phyloP scores from a whole-genome alignment of 2,888 invertebrate genomes.

The Thereva unica region DNA sequence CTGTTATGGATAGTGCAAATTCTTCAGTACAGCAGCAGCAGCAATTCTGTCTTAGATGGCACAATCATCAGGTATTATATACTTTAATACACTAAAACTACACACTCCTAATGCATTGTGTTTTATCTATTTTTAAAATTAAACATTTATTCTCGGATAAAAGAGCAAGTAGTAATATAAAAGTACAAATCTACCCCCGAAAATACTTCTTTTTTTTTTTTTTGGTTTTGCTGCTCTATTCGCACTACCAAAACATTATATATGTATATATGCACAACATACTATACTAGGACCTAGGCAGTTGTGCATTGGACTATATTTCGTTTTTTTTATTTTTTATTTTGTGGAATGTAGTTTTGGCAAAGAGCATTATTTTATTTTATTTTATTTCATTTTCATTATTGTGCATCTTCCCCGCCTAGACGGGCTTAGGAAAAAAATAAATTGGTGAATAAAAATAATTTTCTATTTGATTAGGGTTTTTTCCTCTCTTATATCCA shows the following conservation, averaged over 20 bases:
- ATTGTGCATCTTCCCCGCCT: not conserved
- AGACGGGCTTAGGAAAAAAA: no score
- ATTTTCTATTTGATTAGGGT: no score
- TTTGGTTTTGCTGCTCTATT: not conserved
- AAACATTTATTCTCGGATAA: constrained; percentile 13
- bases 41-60: constrained; percentile 85
- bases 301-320: no score
- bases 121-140: constrained; percentile 32
- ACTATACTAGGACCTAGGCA: no score
- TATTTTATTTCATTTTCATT: not conserved
- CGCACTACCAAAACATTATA: no score
- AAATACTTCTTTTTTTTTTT: constrained; percentile 8
- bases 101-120: constrained; percentile 24
- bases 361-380: no score
- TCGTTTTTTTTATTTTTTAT: no score
- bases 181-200: constrained; percentile 19
- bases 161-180: not conserved
- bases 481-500: no score
- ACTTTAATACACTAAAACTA: not conserved
- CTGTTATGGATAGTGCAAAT: constrained; percentile 40
- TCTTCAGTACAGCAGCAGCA: constrained; percentile 57
- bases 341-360: no score
- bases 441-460: no score
- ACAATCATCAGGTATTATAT: constrained; percentile 71
- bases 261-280: no score